A percentile compares a stretch with the other conserved stretches of the same genome.
Evolutionary conservation across 2,888 invertebrate genomes (phyloP).

Genomic region (Caenorhabditis zanzibari): DNA sequence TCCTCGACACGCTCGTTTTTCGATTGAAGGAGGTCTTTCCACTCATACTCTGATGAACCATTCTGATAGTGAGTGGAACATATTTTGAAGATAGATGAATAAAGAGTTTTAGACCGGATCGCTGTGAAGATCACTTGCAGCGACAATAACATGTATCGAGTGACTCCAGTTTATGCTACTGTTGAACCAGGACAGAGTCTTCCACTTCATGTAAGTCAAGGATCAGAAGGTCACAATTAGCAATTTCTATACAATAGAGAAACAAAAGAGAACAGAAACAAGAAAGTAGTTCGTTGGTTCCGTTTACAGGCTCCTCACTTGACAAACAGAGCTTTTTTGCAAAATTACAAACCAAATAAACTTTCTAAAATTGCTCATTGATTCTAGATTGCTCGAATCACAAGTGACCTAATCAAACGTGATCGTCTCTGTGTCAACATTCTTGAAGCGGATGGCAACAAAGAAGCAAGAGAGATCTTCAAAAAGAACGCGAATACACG

Average conservation of each 20-base stretch:
- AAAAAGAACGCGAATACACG: slow-evolving; percentile 64
- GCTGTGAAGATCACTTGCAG: slow-evolving; percentile 82
- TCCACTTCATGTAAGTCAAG: slow-evolving; percentile 77
- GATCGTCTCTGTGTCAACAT: slow-evolving; percentile 72
- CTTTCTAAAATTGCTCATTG: slow-evolving; percentile 9
- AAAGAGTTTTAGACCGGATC: slow-evolving; percentile 65
- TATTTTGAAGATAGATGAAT: not conserved
- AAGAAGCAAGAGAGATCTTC: slow-evolving; percentile 69
- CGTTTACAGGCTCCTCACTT: too few species aligned
- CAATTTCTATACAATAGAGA: not conserved
- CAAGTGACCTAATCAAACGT: slow-evolving; percentile 64
- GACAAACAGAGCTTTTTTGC: not conserved
- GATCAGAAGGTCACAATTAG: too few species aligned
- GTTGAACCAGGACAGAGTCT: slow-evolving; percentile 80
- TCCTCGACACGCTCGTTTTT: slow-evolving; percentile 67
- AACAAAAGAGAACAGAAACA: too few species aligned
- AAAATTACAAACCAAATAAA: slow-evolving; percentile 2
- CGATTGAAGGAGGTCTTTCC: slow-evolving; percentile 68
- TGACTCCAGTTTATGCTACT: slow-evolving; percentile 80
- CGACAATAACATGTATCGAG: slow-evolving; percentile 80
- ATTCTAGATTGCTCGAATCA: slow-evolving; percentile 71
- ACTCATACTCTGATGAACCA: slow-evolving; percentile 72
- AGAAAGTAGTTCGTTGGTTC: too few species aligned
- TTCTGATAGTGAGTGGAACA: slow-evolving; percentile 59
- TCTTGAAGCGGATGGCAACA: slow-evolving; percentile 69